Percentiles rank a stretch among this genome's conserved stretches.
These are phyloP conservation scores for Thumatha senex DNA, from an alignment of 2,888 invertebrate genomes.

Conservation along the genomic window DNA sequence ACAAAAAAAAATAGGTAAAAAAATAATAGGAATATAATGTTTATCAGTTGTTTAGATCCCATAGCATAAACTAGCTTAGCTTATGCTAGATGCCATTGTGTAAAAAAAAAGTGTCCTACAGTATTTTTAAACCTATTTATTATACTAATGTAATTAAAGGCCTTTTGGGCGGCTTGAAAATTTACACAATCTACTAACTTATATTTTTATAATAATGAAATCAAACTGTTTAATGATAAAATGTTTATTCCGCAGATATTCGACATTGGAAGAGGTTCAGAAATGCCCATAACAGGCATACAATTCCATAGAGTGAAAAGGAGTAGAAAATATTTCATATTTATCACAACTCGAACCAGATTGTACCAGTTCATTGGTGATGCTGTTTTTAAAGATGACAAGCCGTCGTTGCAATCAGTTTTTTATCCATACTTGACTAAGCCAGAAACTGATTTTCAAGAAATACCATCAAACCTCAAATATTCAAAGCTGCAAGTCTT, in stretches of 20 bases:
- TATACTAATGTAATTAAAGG: too few relatives aligned
- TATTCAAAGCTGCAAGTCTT: slow-evolving; percentile 92
- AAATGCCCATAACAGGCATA: slow-evolving; percentile 93
- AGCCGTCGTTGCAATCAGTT: slow-evolving; percentile 90
- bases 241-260: slow-evolving; percentile 86
- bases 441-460: slow-evolving; percentile 88
- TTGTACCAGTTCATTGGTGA: slow-evolving; percentile 95
- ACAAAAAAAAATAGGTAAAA: too few relatives aligned
- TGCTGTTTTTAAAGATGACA: slow-evolving; percentile 87
- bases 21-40: too few relatives aligned
- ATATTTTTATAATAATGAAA: too few relatives aligned
- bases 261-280: slow-evolving; percentile 91
- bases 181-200: too few relatives aligned
- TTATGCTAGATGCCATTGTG: too few relatives aligned
- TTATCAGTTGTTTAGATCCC: too few relatives aligned
- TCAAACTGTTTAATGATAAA: too few relatives aligned
- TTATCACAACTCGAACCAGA: slow-evolving; percentile 92
- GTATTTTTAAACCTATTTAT: too few relatives aligned
- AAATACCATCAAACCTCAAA: slow-evolving; percentile 87
- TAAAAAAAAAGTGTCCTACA: too few relatives aligned
- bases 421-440: slow-evolving; percentile 90
- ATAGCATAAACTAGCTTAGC: too few relatives aligned
- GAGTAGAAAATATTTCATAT: slow-evolving; percentile 90
- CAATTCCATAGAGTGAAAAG: slow-evolving; percentile 90
- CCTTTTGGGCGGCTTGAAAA: too few relatives aligned